Evolutionary conservation across 1,140 invertebrate genomes (phyloP).

Genomic region (Phocides pigmalion): DNA sequence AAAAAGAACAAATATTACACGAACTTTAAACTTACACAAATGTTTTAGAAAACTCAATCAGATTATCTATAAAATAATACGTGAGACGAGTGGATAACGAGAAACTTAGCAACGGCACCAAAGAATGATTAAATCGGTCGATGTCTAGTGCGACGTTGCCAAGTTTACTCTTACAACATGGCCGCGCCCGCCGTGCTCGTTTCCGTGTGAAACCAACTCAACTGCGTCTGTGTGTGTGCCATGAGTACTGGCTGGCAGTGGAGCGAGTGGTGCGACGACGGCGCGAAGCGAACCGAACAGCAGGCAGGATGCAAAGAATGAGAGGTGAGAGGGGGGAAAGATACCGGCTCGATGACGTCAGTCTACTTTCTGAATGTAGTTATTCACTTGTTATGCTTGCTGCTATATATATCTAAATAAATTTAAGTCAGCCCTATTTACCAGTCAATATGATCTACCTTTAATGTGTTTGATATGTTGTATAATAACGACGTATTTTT

Average conservation of each 20-base stretch:
- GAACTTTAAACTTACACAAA: neutral
- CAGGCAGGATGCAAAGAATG: conserved; percentile 51
- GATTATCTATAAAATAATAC: conserved; percentile 31
- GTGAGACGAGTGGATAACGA: conserved; percentile 47
- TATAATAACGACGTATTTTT: neutral
- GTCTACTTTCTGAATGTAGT: conserved; percentile 73
- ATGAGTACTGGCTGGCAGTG: conserved; percentile 65
- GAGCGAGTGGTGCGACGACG: conserved; percentile 65
- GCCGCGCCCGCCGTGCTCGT: conserved; percentile 76
- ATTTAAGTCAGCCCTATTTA: conserved; percentile 3
- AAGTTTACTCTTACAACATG: conserved; percentile 80
- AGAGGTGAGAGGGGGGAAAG: conserved; percentile 58
- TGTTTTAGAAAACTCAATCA: conserved; percentile 11
- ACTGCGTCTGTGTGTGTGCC: conserved; percentile 65
- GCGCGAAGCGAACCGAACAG: conserved; percentile 61
- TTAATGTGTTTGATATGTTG: neutral
- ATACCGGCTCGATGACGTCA: conserved; percentile 76
- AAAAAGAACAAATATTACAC: neutral
- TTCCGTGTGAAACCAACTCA: conserved; percentile 80
- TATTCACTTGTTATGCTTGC: conserved; percentile 27
- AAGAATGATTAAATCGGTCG: conserved; percentile 77
- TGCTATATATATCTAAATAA: neutral
- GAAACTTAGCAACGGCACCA: conserved; percentile 49
- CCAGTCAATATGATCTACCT: neutral
- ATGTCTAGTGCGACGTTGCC: conserved; percentile 82